Base-by-base conservation (phyloP, 2,888 invertebrate genomes). In the Agriotes lineatus region DNA sequence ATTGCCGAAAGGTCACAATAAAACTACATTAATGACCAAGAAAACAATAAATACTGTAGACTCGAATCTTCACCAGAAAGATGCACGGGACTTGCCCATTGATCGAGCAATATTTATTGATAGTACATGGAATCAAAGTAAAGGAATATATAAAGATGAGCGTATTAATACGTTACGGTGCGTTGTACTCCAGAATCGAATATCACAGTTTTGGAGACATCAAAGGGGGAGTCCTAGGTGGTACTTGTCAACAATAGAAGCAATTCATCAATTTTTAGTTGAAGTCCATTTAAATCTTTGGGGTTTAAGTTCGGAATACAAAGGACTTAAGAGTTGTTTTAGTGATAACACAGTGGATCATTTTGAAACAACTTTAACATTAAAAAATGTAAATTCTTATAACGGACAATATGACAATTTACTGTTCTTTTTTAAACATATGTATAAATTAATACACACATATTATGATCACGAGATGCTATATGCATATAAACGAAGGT, bases 151-250 rank as follows among this genome's bases (percentile, higher is more conserved):
- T 82, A 91, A 92, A 77, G 96, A 97, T 85, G 88, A 91, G 74
- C 88, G 93, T 78, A 85, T 92, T 58, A 84, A 87, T 85, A 91
- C 86, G 70, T 84, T 97, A 62, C 93, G 91, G 9, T 92, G 93
- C 77, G 90, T 97, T 25, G 91, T 96, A 0, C 85, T 98, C 72
- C 92, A 92, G 79, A 91, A 91, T 72, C 88, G 96, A 75, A 88
- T 93, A 72, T 96, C 97, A 3, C 93, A 96, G 79, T 98, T 97
- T 86, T 98, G 98, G 98, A 89, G 98, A 16, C 95, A 96, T 81
- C 97, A 97, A 79, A 91, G 92, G 72, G 95, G 95, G 7, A 96
- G 96, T 81, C 97, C 97, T 0, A 86, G 94, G 16, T 96, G 96
- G 90, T 96, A 96, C 82, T 86, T 98, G 66, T 93, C 97, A 20